A percentile compares a stretch with the other conserved stretches of the same genome.
Conservation (phyloP, 2,888 invertebrate species). For the Aspidapion aeneum region DNA sequence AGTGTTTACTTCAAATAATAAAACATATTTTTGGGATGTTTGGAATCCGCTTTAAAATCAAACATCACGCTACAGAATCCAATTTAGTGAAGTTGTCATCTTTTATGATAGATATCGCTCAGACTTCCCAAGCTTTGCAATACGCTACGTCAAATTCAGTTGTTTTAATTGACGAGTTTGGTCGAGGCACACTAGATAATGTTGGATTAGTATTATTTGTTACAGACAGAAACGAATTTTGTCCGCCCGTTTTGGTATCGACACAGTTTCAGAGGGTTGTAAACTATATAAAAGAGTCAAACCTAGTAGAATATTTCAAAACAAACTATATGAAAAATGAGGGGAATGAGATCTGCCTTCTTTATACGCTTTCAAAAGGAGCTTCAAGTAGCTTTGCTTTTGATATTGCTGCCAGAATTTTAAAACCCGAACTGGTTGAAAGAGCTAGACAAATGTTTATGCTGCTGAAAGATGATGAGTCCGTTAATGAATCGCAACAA, state of each 20-base stretch:
- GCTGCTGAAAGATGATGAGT: constrained; percentile 38
- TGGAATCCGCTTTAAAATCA: constrained; percentile 77
- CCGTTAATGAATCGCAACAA: no score
- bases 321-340: constrained; percentile 38
- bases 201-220: constrained; percentile 75
- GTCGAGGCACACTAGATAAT: constrained; percentile 72
- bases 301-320: constrained; percentile 40
- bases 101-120: constrained; percentile 49
- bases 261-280: constrained; percentile 74
- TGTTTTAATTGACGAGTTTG: constrained; percentile 86
- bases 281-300: constrained; percentile 54
- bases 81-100: constrained; percentile 77
- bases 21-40: constrained; percentile 84
- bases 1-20: constrained; percentile 89
- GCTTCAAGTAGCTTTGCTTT: constrained; percentile 59
- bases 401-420: constrained; percentile 62
- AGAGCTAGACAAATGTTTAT: constrained; percentile 52
- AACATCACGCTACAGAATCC: constrained; percentile 71
- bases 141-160: constrained; percentile 64
- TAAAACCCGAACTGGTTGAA: constrained; percentile 53
- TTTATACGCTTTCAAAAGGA: constrained; percentile 64
- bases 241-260: constrained; percentile 73
- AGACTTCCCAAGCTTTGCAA: constrained; percentile 54
- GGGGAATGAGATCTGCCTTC: constrained; percentile 57
- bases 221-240: constrained; percentile 52